Percentiles rank a stretch among this genome's conserved stretches.
phyloP scores from a whole-genome alignment of 2,113 vertebrate genomes.

The Elephantulus edwardii region DNA sequence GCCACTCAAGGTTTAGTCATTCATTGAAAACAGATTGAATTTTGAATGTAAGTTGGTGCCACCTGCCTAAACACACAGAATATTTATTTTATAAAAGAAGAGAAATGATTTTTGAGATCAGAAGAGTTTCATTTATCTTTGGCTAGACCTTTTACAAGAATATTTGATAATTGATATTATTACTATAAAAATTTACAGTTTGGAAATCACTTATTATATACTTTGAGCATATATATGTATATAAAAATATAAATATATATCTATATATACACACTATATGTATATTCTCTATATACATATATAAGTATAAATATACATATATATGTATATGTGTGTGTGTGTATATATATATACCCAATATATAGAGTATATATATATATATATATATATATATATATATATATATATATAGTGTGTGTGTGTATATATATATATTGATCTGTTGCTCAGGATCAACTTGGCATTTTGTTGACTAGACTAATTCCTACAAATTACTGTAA shows the following conservation, averaged over 20 bases:
- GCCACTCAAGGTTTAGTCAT: neutral
- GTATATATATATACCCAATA: too few relatives aligned
- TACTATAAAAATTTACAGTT: constrained; percentile 2
- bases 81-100: constrained; percentile 7
- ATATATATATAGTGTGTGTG: too few relatives aligned
- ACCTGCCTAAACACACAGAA: neutral
- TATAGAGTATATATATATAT: too few relatives aligned
- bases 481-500: neutral
- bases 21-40: constrained; percentile 21
- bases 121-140: constrained; percentile 4
- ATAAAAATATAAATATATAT: too few relatives aligned
- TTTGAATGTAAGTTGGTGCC: constrained; percentile 31
- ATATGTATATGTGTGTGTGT: too few relatives aligned
- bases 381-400: too few relatives aligned
- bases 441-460: neutral
- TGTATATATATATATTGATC: constrained; percentile 35
- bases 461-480: constrained; percentile 8
- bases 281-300: too few relatives aligned
- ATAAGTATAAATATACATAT: too few relatives aligned
- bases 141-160: neutral
- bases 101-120: neutral
- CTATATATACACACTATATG: too few relatives aligned
- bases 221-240: too few relatives aligned
- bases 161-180: constrained; percentile 20
- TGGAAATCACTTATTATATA: constrained; percentile 3